Conservation (phyloP, 2,113 vertebrate genomes). For the Lanius collurio region DNA sequence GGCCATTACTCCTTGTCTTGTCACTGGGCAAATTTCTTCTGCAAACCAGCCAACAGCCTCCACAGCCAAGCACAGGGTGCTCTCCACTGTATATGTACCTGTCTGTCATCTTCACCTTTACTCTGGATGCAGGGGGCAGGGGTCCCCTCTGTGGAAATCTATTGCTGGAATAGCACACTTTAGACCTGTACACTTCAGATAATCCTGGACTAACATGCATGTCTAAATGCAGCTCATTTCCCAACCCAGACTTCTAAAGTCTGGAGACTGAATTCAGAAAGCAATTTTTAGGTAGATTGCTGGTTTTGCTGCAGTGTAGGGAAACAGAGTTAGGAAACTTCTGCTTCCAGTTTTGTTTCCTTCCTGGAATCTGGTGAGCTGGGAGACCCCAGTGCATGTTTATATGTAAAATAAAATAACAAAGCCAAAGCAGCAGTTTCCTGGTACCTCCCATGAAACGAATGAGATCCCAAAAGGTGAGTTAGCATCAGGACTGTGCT, state of each 20-base stretch:
- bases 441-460: background rate
- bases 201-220: background rate
- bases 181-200: background rate
- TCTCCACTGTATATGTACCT: background rate
- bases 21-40: background rate
- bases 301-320: background rate
- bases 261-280: background rate
- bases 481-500: background rate
- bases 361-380: background rate
- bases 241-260: background rate
- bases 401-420: background rate
- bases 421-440: background rate
- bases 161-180: background rate
- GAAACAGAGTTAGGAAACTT: background rate
- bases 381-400: background rate
- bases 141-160: background rate
- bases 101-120: background rate
- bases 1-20: background rate
- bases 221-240: background rate
- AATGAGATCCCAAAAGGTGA: background rate
- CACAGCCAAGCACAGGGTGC: background rate
- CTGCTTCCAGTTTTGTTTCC: background rate
- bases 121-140: background rate
- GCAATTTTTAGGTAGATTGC: background rate
- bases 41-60: background rate